Percentiles rank a stretch among this genome's conserved stretches.
These are phyloP conservation scores for Platypus cylindrus DNA, from an alignment of 2,888 invertebrate species.

Conservation along the genomic window DNA sequence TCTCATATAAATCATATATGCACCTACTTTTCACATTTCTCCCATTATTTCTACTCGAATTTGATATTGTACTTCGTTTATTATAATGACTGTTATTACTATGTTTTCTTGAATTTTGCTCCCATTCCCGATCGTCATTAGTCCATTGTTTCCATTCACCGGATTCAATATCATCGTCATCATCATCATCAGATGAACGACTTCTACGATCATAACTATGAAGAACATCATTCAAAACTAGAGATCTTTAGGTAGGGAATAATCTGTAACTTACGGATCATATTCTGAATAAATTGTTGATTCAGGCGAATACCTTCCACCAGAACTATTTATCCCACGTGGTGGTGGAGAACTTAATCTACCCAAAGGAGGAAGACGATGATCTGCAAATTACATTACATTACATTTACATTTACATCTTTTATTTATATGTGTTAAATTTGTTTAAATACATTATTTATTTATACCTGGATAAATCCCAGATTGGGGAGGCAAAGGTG, in stretches of 20 bases:
- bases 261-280: slow-evolving; percentile 50
- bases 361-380: slow-evolving; percentile 42
- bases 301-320: slow-evolving; percentile 43
- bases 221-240: slow-evolving; percentile 2
- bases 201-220: slow-evolving; percentile 50
- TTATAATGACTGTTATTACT: slow-evolving; percentile 35
- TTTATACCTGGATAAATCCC: too few relatives aligned
- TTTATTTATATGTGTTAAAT: background rate
- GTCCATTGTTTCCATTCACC: too few relatives aligned
- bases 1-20: too few relatives aligned
- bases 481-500: slow-evolving; percentile 18
- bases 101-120: slow-evolving; percentile 45
- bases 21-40: slow-evolving; percentile 27
- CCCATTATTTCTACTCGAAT: slow-evolving; percentile 23
- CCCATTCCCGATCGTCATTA: slow-evolving; percentile 56
- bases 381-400: slow-evolving; percentile 27
- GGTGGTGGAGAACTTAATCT: slow-evolving; percentile 41
- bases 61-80: slow-evolving; percentile 28
- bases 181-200: slow-evolving; percentile 41
- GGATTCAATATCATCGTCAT: too few relatives aligned
- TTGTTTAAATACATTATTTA: background rate
- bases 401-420: background rate
- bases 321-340: too few relatives aligned
- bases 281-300: slow-evolving; percentile 28
- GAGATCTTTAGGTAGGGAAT: too few relatives aligned